Base-by-base conservation (phyloP, 2,888 invertebrate genomes). In the Eupelmus urozonus region DNA sequence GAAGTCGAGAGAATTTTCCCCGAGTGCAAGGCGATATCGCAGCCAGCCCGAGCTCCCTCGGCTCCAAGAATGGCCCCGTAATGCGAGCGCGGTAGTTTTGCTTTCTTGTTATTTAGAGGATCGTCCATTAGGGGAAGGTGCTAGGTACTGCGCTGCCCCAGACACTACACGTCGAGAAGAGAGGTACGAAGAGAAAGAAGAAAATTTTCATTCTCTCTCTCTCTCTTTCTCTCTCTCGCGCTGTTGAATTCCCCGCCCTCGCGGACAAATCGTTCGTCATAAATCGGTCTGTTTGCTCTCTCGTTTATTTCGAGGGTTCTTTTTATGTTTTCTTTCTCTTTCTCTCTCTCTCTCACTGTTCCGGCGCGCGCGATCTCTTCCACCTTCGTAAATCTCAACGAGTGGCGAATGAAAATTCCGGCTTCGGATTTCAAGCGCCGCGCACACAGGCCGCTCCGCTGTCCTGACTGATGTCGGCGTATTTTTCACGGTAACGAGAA, bases 181-280 rank as follows among this genome's bases (percentile, higher is more conserved):
- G 20, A 71, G 53, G 42, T n/a, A 40, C 20, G 18, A 29, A 65
- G 63, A 60, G 49, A 75, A 62, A 74, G 20, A 60, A 27, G 66
- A 78, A 78, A 67, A 72, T 60, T 62, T 74, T 74, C 75, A 75
- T 70, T 65, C 82, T 78, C 75, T 70, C 72, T 72, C 83, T 82
- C 80, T 53, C 75, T 77, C 70, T 73, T 75, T 66, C 82, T 85
- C 81, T 83, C 83, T 81, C 80, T 76, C 67, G 63, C 4, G 25
- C 25, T 27, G n/a, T n/a, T n/a, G n/a, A n/a, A n/a, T n/a, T n/a
- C n/a, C n/a, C n/a, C n/a, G n/a, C n/a, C n/a, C n/a, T n/a, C n/a
- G n/a, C 76, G 82, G 85, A 87, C 85, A 87, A 88, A 88, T 88
- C 85, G 87, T 82, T 84, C 82, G 83, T 85, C 86, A 85, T 87